Conservation (phyloP, 2,113 vertebrate genomes). For the Oryzias javanicus region DNA sequence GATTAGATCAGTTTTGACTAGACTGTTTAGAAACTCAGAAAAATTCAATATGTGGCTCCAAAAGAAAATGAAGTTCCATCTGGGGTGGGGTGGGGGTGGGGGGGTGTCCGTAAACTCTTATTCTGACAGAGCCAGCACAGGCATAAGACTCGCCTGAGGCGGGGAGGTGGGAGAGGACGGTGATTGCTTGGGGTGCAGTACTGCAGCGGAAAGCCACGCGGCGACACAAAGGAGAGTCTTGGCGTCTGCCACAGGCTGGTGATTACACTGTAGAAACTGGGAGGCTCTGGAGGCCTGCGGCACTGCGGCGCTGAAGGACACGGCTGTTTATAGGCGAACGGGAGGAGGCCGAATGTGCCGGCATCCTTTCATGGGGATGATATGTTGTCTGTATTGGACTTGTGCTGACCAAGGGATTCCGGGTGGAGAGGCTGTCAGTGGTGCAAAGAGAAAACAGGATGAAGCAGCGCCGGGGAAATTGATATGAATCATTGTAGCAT, state of each 20-base stretch:
- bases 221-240: slow-evolving; percentile 13
- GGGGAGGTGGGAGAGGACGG: slow-evolving; percentile 19
- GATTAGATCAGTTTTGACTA: too few relatives aligned
- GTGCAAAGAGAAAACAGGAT: neutral
- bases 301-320: slow-evolving; percentile 3
- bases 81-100: too few relatives aligned
- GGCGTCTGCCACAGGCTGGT: slow-evolving; percentile 1
- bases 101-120: slow-evolving; percentile 13
- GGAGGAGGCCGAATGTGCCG: neutral
- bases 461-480: neutral
- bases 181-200: slow-evolving; percentile 19
- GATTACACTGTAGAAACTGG: slow-evolving; percentile 4
- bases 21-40: neutral
- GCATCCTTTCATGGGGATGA: neutral
- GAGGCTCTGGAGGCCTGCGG: neutral
- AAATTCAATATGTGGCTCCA: slow-evolving; percentile 11
- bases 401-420: neutral
- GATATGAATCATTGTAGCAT: neutral
- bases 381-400: neutral
- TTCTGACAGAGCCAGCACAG: slow-evolving; percentile 15
- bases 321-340: neutral
- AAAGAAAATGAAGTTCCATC: slow-evolving; percentile 28
- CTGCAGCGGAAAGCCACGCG: slow-evolving; percentile 1
- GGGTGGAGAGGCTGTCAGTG: neutral
- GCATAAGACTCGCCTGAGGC: slow-evolving; percentile 12